phyloP scores from a whole-genome alignment of 2,797 vertebrate species.

The Sebastes diploproa region DNA sequence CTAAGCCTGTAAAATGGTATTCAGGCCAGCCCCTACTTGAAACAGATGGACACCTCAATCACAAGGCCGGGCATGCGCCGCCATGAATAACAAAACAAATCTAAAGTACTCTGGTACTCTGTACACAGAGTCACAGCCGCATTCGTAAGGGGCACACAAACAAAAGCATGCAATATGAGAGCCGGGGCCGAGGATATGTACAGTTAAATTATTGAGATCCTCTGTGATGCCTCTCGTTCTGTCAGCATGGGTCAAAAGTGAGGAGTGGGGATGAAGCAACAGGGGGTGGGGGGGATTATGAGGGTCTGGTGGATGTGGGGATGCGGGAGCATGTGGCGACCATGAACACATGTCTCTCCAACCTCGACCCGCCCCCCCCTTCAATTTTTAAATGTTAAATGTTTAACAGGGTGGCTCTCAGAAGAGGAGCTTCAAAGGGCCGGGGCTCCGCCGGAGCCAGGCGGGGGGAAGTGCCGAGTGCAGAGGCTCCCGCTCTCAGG shows the following conservation, averaged over 20 bases:
- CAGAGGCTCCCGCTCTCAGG: conserved; percentile 10
- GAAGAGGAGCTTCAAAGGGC: conserved; percentile 73
- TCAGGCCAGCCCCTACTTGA: background rate
- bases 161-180: conserved; percentile 54
- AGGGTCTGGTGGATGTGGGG: conserved; percentile 39
- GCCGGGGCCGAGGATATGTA: conserved; percentile 55
- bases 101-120: conserved; percentile 6
- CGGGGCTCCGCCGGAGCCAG: conserved; percentile 20
- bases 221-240: conserved; percentile 61
- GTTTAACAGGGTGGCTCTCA: conserved; percentile 67
- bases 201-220: conserved; percentile 75
- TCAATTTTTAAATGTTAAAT: conserved; percentile 66
- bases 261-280: conserved; percentile 40
- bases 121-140: conserved; percentile 1
- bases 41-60: conserved; percentile 40
- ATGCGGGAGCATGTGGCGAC: conserved; percentile 42
- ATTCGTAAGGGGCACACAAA: conserved; percentile 28
- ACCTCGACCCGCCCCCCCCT: background rate
- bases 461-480: background rate
- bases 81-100: conserved; percentile 48
- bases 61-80: background rate
- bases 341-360: conserved; percentile 39
- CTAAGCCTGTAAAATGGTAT: background rate
- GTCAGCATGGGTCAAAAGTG: conserved; percentile 66
- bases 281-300: conserved; percentile 47